Percentiles rank a stretch among this genome's conserved stretches.
phyloP scores from a whole-genome alignment of 2,888 invertebrate genomes.

The Cepaea hortensis region DNA sequence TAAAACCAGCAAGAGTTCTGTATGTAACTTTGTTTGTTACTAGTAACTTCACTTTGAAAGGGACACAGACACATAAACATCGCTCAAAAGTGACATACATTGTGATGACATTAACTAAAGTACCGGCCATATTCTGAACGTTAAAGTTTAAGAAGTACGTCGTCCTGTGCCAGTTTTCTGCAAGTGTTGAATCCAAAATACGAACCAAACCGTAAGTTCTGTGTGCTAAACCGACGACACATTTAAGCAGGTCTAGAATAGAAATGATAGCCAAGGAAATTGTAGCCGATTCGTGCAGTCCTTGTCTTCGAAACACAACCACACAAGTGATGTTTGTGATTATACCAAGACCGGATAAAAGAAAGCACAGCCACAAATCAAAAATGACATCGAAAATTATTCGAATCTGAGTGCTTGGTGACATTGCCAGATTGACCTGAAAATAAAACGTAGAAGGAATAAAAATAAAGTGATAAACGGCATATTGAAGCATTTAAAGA shows the following conservation, averaged over 20 bases:
- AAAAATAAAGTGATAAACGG: too few species aligned
- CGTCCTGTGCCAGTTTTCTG: conserved; percentile 6
- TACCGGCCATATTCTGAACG: background rate
- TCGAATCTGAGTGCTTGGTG: background rate
- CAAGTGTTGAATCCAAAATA: background rate
- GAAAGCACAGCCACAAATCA: conserved; percentile 5
- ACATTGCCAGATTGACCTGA: background rate
- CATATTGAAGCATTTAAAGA: too few species aligned
- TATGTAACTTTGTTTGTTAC: conserved; percentile 8
- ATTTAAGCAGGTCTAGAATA: conserved; percentile 15
- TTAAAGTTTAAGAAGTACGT: background rate
- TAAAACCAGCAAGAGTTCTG: background rate
- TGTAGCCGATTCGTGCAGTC: conserved; percentile 18
- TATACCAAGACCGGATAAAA: background rate
- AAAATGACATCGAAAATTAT: background rate
- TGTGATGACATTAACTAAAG: conserved; percentile 6
- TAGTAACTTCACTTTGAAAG: conserved; percentile 13
- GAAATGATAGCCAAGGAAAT: conserved; percentile 14
- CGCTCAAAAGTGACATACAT: conserved; percentile 29
- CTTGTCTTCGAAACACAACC: conserved; percentile 12
- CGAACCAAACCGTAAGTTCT: background rate
- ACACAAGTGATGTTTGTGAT: conserved; percentile 4
- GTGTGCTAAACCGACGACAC: background rate
- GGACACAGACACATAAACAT: conserved; percentile 17
- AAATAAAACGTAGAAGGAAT: too few species aligned